Evolutionary conservation across 2,113 vertebrate genomes (phyloP), one percentile per base, ranked within the genome.

Genomic region (Channa maculata): DNA sequence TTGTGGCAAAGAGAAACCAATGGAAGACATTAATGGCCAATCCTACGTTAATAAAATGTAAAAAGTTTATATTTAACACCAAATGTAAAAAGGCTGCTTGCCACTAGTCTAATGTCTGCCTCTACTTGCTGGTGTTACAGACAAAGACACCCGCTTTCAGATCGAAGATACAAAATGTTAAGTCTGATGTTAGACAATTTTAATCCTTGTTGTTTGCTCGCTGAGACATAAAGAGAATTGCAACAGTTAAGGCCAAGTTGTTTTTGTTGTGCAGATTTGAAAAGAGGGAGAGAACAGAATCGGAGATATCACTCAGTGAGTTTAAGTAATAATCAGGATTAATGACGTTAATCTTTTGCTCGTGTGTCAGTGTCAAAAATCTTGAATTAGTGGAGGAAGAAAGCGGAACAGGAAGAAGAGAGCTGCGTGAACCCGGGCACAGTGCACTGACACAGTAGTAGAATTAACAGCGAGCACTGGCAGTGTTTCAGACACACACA

Each of bases 281-380:
- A 58, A 11, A 38, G 3, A 8, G 41, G 6, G 2, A 7, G 2
- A 2, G 8, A 14, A 62, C 72, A 46, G 48, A 37, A 53, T 53
- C 69, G 64, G 51, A 82, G 59, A 54, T 68, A 68, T 82, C 88
- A 86, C 82, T 92, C 87, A 83, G 86, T 84, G 88, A 85, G 91
- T 92, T 92, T 91, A 92, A 89, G 83, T 81, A 55, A 86, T 80
- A 85, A 86, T 69, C 48, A 48, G 84, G 89, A 92, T 92, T 92
- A 93, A 94, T 93, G 73, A 57, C 83, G 88, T 93, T 90, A 91
- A 93, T 93, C 80, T 82, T 75, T 86, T 76, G 86, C 84, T 79
- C 69, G 84, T 77, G 86, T 71, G 86, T 93, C 86, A 84, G 89
- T 82, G 76, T 88, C 77, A 4, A 90, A 91, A 78, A 88, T 82